phyloP scores from a whole-genome alignment of 2,888 invertebrate genomes.

The Salpingus planirostris region DNA sequence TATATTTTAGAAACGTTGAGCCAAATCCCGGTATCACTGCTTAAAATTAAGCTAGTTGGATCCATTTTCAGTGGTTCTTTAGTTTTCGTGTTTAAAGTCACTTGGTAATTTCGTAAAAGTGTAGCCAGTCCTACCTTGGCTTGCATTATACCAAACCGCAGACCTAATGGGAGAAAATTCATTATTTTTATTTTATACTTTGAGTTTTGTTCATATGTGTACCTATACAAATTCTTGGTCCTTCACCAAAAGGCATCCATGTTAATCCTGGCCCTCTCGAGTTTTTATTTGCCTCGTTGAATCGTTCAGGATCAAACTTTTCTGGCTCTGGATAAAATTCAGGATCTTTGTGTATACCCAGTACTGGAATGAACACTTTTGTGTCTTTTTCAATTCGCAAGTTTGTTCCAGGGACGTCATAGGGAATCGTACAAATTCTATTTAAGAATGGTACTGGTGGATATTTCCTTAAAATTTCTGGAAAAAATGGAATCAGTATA shows the following conservation, averaged over 20 bases:
- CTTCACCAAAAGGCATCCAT: slow-evolving; percentile 18
- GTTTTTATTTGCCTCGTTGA: slow-evolving; percentile 20
- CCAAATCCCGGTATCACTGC: slow-evolving; percentile 18
- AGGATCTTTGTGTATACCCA: slow-evolving; percentile 31
- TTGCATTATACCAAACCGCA: slow-evolving; percentile 29
- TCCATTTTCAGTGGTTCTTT: slow-evolving; percentile 19
- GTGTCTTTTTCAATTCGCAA: slow-evolving; percentile 23
- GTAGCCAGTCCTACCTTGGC: slow-evolving; percentile 25
- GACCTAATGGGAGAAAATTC: slow-evolving; percentile 19
- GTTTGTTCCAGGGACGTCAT: not conserved
- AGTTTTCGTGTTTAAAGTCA: slow-evolving; percentile 22
- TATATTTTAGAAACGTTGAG: slow-evolving; percentile 32
- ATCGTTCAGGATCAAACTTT: slow-evolving; percentile 19
- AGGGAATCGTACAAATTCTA: not conserved
- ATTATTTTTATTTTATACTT: not conserved
- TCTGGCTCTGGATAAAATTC: slow-evolving; percentile 28
- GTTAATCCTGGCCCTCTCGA: slow-evolving; percentile 8
- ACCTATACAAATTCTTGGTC: slow-evolving; percentile 21
- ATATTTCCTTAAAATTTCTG: not conserved
- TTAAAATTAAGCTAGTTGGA: slow-evolving; percentile 10
- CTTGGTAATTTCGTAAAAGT: slow-evolving; percentile 20
- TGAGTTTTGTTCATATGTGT: not conserved
- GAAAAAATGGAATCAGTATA: too few relatives aligned
- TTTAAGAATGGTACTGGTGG: not conserved
- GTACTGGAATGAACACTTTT: slow-evolving; percentile 22